phyloP scores from a whole-genome alignment of 2,113 vertebrate genomes.

The Phycodurus eques region DNA sequence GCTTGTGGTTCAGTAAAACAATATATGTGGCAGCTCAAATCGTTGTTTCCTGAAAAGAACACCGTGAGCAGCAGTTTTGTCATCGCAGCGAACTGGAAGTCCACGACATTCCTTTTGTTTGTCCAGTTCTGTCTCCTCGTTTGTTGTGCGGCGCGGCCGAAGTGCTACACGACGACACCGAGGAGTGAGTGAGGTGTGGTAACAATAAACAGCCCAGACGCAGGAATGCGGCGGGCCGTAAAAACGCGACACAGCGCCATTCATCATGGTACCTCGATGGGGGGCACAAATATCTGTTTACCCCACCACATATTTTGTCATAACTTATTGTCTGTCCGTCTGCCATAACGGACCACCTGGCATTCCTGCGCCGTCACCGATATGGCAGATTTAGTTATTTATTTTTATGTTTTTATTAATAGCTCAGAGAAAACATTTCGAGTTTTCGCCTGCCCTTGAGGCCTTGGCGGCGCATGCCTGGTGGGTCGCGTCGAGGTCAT shows the following conservation, averaged over 20 bases:
- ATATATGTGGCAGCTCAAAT: too few relatives aligned
- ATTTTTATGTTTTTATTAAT: too few relatives aligned
- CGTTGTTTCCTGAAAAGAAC: too few relatives aligned
- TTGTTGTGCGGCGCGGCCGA: neutral
- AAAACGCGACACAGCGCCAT: slow-evolving; percentile 55
- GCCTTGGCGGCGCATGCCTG: slow-evolving; percentile 31
- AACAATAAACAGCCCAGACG: slow-evolving; percentile 59
- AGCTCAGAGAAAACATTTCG: slow-evolving; percentile 62
- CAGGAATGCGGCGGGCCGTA: slow-evolving; percentile 53
- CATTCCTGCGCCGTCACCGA: slow-evolving; percentile 31
- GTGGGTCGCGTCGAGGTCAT: slow-evolving; percentile 46
- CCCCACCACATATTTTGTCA: slow-evolving; percentile 43
- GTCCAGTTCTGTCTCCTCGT: neutral
- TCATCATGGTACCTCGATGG: slow-evolving; percentile 55
- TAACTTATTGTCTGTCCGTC: slow-evolving; percentile 32
- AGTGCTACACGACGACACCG: slow-evolving; percentile 31
- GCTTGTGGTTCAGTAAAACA: too few relatives aligned
- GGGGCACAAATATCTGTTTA: slow-evolving; percentile 38
- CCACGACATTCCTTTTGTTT: too few relatives aligned
- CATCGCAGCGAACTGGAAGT: too few relatives aligned
- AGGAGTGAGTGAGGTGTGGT: slow-evolving; percentile 45
- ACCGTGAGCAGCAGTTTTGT: too few relatives aligned
- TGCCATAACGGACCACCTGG: slow-evolving; percentile 4
- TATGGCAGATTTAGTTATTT: too few relatives aligned
- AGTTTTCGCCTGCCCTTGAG: slow-evolving; percentile 49